Evolutionary conservation across 1,140 invertebrate species (phyloP), one percentile per base, ranked within the genome.

Genomic region (Magallana ariakensis): DNA sequence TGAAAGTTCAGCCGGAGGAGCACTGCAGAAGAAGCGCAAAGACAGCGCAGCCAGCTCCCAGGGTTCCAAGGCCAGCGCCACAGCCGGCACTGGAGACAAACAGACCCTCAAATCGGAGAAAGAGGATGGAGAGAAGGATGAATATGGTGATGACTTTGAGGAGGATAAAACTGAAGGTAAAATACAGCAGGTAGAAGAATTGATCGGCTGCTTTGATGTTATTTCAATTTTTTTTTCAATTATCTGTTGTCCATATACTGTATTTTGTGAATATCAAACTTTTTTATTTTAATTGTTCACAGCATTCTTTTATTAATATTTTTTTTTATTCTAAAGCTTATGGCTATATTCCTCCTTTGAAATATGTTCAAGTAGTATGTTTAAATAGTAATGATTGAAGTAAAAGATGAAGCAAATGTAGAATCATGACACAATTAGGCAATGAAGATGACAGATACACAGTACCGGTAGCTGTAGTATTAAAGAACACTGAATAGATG

Each of bases 11-110:
- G 88, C 60, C 1, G 90, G 85, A n/a, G 89, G 81, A 55, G 87
- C 66, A 8, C 10, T 85, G 53, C 55, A 91, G 54, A 89, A 89
- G 87, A 88, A 83, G 15, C 86, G 83, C 33, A 86, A 90, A 2
- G 90, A 90, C 9, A 93, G 90, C 84, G 86, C 85, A 1, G 86
- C 87, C 11, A 75, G 66, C 6, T 91, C 92, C 0, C 91, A 91
- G 57, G 86, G 83, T 3, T 92, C 92, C 6, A 87, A 88, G 26
- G 85, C 86, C n/a, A 84, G 80, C 19, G 84, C 84, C 26, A 46
- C 86, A 8, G 87, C 57, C 3, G 89, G 86, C 1, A 85, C 84
- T 5, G 88, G 87, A 19, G 90, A 91, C 19, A 91, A 91, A 87
- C 88, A 88, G 57, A 84, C 86, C 15, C 62, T 85, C 19, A 88